Evolutionary conservation across 2,113 vertebrate genomes (phyloP).

Genomic region (Tupaia chinensis): DNA sequence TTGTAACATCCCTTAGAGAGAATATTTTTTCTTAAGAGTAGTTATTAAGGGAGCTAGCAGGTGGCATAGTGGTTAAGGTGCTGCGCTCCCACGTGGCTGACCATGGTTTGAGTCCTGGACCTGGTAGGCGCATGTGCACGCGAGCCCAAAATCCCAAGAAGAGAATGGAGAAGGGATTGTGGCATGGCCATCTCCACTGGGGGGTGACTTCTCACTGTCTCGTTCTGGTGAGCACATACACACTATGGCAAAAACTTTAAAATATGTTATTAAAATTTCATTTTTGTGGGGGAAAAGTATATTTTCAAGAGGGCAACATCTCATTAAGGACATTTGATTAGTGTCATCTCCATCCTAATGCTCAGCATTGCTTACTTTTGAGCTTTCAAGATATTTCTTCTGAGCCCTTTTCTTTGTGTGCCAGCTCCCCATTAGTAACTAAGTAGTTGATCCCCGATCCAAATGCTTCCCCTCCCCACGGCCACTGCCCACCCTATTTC

Average conservation of each 20-base stretch:
- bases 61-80: too few species aligned
- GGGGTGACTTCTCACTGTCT: too few species aligned
- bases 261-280: not conserved
- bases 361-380: not conserved
- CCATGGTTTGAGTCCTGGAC: too few species aligned
- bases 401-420: not conserved
- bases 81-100: too few species aligned
- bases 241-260: too few species aligned
- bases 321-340: not conserved
- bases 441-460: not conserved
- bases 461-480: not conserved
- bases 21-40: slow-evolving; percentile 24
- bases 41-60: not conserved
- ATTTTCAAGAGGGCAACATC: not conserved
- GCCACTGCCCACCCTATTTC: not conserved
- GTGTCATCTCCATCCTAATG: not conserved
- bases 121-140: too few species aligned
- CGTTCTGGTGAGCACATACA: too few species aligned
- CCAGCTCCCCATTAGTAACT: not conserved
- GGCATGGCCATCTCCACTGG: too few species aligned
- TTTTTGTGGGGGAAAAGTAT: not conserved
- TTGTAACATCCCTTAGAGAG: not conserved
- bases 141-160: too few species aligned
- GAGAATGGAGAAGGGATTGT: too few species aligned
- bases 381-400: not conserved